These are phyloP conservation scores for Amphilophus citrinellus DNA, from an alignment of 2,113 vertebrate species.

Conservation along the genomic window DNA sequence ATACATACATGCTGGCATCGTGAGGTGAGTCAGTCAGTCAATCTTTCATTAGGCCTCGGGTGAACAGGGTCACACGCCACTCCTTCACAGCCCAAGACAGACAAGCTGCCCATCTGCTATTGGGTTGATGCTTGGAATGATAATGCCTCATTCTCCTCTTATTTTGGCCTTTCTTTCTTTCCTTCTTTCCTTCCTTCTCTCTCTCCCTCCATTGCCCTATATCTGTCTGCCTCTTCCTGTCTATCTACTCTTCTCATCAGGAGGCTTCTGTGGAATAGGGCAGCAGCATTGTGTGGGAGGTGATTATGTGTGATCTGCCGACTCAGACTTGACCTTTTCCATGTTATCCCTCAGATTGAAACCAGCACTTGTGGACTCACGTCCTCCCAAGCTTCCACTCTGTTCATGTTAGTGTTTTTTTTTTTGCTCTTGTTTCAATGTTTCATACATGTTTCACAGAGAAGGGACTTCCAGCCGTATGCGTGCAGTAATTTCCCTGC, in stretches of 20 bases:
- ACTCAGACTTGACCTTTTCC: slow-evolving; percentile 83
- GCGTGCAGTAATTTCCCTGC: slow-evolving; percentile 45
- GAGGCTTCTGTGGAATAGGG: slow-evolving; percentile 71
- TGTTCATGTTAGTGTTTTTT: slow-evolving; percentile 1
- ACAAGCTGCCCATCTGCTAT: slow-evolving; percentile 86
- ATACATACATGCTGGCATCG: slow-evolving; percentile 61
- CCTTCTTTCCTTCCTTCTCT: slow-evolving; percentile 5
- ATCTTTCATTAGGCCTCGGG: slow-evolving; percentile 88
- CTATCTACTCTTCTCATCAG: slow-evolving; percentile 78
- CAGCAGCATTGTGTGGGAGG: slow-evolving; percentile 72
- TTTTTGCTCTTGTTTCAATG: slow-evolving; percentile 45
- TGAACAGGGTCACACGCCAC: slow-evolving; percentile 85
- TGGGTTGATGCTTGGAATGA: slow-evolving; percentile 84
- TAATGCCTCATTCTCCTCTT: slow-evolving; percentile 73
- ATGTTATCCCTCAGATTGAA: slow-evolving; percentile 72
- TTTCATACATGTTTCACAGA: slow-evolving; percentile 38
- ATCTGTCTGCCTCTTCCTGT: slow-evolving; percentile 59
- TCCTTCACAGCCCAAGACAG: slow-evolving; percentile 84
- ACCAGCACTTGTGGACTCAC: slow-evolving; percentile 56
- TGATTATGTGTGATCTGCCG: slow-evolving; percentile 84
- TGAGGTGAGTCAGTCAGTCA: slow-evolving; percentile 76
- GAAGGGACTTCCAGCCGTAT: slow-evolving; percentile 33
- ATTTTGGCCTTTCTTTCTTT: slow-evolving; percentile 38
- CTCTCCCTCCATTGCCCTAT: slow-evolving; percentile 13
- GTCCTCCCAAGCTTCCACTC: slow-evolving; percentile 40